Evolutionary conservation across 2,797 vertebrate genomes (phyloP).

Genomic region (Gadopsis bispinosus): DNA sequence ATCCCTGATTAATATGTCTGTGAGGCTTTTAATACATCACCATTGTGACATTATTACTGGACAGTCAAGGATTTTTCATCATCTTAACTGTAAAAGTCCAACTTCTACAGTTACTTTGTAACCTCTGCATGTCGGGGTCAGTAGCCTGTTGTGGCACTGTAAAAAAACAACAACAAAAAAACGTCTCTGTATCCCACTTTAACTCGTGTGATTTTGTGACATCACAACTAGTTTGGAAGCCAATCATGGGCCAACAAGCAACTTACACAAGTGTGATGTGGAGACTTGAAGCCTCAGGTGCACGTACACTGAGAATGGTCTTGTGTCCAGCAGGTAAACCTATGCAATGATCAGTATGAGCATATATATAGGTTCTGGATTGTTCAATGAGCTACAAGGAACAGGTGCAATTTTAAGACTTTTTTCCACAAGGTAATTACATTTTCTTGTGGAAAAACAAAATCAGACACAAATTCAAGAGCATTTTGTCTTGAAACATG

Average conservation of each 20-base stretch:
- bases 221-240: not conserved
- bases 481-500: not conserved
- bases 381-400: not conserved
- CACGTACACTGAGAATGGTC: not conserved
- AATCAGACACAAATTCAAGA: not conserved
- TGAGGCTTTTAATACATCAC: constrained; percentile 12
- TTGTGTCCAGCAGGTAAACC: not conserved
- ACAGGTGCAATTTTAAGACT: not conserved
- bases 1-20: not conserved
- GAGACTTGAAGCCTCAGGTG: not conserved
- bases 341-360: not conserved
- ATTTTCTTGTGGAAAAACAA: not conserved
- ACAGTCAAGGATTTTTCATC: not conserved
- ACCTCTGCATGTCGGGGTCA: not conserved
- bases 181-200: not conserved
- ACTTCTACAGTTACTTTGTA: not conserved
- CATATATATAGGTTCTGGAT: not conserved
- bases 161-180: too few species aligned
- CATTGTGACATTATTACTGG: not conserved
- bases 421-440: not conserved
- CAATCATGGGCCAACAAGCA: too few species aligned
- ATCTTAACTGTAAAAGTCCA: not conserved
- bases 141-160: not conserved
- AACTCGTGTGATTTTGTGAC: not conserved
- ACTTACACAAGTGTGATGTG: not conserved